A percentile compares a stretch with the other conserved stretches of the same genome.
Conservation (phyloP, 2,113 vertebrate species). For the Puntigrus tetrazona region DNA sequence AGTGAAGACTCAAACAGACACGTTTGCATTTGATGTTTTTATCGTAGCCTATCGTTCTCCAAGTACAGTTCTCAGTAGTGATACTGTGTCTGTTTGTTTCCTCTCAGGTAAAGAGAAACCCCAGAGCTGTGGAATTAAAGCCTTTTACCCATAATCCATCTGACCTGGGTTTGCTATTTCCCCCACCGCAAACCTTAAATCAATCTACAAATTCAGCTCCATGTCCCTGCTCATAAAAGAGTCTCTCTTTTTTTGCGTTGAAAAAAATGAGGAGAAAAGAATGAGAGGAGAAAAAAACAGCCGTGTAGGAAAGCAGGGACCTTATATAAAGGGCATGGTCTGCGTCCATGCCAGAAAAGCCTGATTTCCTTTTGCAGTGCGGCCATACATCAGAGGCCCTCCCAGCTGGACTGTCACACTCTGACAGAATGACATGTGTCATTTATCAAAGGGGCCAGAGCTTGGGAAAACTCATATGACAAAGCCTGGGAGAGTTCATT, state of each 20-base stretch:
- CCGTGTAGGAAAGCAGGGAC: slow-evolving; percentile 48
- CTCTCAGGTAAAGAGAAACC: slow-evolving; percentile 42
- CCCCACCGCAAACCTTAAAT: slow-evolving; percentile 53
- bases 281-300: slow-evolving; percentile 18
- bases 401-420: slow-evolving; percentile 99
- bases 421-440: slow-evolving; percentile 99
- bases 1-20: not conserved
- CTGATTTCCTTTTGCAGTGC: slow-evolving; percentile 99
- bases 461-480: slow-evolving; percentile 97
- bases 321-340: slow-evolving; percentile 88
- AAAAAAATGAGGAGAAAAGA: slow-evolving; percentile 43
- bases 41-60: not conserved
- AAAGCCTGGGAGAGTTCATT: slow-evolving; percentile 99
- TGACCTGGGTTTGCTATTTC: slow-evolving; percentile 41
- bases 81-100: not conserved
- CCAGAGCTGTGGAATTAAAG: slow-evolving; percentile 51
- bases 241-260: slow-evolving; percentile 9
- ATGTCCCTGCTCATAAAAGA: slow-evolving; percentile 50
- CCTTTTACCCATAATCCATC: slow-evolving; percentile 46
- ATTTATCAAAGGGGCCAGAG: slow-evolving; percentile 99
- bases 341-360: slow-evolving; percentile 93
- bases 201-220: slow-evolving; percentile 55
- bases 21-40: not conserved
- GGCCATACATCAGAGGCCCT: slow-evolving; percentile 97
- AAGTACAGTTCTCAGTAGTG: not conserved